These are phyloP conservation scores for Ibycter americanus DNA, from an alignment of 2,797 vertebrate genomes.

Conservation along the genomic window DNA sequence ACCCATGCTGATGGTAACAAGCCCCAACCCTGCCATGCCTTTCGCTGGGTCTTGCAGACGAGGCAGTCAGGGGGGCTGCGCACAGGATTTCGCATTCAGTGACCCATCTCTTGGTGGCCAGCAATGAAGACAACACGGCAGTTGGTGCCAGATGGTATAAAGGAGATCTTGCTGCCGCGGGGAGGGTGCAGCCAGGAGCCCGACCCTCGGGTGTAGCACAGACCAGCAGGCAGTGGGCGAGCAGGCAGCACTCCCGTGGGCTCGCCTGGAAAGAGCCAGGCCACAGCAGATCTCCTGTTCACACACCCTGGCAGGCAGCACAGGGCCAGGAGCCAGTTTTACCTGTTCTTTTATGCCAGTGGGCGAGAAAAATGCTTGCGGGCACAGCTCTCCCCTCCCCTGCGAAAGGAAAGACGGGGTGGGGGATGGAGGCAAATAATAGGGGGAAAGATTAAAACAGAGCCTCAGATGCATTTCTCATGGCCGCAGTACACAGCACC, in stretches of 20 bases:
- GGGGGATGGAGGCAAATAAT: neutral
- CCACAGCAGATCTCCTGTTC: neutral
- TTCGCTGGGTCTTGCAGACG: neutral
- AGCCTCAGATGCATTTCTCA: neutral
- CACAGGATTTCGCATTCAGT: neutral
- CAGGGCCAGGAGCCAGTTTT: neutral
- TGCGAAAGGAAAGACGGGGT: too few relatives aligned
- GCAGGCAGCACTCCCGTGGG: neutral
- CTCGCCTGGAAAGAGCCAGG: neutral
- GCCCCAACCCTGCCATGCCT: neutral
- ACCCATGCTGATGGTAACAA: neutral
- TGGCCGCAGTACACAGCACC: neutral
- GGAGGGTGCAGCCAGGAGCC: neutral
- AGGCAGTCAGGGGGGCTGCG: neutral
- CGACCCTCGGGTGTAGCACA: too few relatives aligned
- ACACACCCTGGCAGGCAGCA: neutral
- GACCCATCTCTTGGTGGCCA: neutral
- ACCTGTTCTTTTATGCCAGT: neutral
- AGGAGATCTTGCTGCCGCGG: neutral
- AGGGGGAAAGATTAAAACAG: neutral
- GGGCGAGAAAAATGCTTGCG: neutral
- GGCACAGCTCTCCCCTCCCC: neutral
- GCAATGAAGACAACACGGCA: neutral
- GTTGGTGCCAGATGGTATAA: neutral
- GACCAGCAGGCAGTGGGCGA: neutral